phyloP scores from a whole-genome alignment of 2,888 invertebrate genomes.

The Diarsia mendica region DNA sequence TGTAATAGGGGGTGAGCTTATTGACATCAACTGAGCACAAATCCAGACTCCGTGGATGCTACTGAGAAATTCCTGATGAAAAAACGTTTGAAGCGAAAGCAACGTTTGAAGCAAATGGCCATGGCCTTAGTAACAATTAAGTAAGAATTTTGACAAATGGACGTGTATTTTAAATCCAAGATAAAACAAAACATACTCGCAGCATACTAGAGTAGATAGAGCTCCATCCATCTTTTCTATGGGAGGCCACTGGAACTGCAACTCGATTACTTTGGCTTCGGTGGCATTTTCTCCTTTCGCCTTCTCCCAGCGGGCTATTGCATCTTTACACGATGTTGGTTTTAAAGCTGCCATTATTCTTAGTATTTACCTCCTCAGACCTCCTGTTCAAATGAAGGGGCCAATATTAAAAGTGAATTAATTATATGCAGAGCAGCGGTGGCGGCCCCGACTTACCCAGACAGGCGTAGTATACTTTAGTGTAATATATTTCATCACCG shows the following conservation, averaged over 20 bases:
- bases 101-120: too few relatives aligned
- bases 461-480: too few relatives aligned
- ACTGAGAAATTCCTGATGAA: too few relatives aligned
- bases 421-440: not conserved
- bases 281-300: constrained; percentile 91
- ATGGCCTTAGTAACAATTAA: too few relatives aligned
- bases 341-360: constrained; percentile 53
- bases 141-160: too few relatives aligned
- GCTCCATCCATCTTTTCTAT: constrained; percentile 98
- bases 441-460: too few relatives aligned
- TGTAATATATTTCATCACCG: too few relatives aligned
- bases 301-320: constrained; percentile 96
- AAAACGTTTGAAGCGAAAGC: too few relatives aligned
- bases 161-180: not conserved
- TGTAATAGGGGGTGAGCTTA: too few relatives aligned
- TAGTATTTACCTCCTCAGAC: constrained; percentile 8
- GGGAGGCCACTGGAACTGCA: constrained; percentile 97
- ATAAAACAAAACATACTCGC: constrained; percentile 86
- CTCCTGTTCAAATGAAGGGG: constrained; percentile 6
- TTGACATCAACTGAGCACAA: too few relatives aligned
- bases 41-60: too few relatives aligned
- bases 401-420: not conserved
- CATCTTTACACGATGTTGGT: constrained; percentile 88
- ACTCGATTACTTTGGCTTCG: constrained; percentile 93
- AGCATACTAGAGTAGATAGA: constrained; percentile 93